Base-by-base conservation (phyloP, 2,113 vertebrate genomes). In the Lophochroa leadbeateri region DNA sequence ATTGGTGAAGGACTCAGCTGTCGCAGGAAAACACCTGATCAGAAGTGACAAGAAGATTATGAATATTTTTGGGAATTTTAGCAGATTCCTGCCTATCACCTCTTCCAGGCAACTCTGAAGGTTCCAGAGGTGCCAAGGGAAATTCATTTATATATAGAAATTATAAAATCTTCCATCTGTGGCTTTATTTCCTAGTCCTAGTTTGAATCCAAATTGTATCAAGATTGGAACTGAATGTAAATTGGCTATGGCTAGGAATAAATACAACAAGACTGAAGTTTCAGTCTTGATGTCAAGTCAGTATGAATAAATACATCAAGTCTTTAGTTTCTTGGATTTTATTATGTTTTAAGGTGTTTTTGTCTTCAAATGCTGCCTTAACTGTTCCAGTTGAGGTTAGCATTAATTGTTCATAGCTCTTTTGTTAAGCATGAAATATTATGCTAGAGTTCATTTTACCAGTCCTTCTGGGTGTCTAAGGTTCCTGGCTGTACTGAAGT, bases 111-210 rank as follows among this genome's bases (percentile, higher is more conserved):
- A 71, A 81, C 15, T 64, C 49, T 75, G 46, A 92, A 92, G 37
- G 28, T 67, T 94, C 64, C 80, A 94, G 46, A 88, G 25, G 47
- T 81, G 76, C n/a, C 72, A 90, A 86, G 64, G 29, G 47, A 97
- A 92, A 95, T 96, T 60, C 60, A 92, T 94, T 94, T 94, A 94
- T 95, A 69, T 75, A 71, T 64, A 63, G 37, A 81, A 92, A 83
- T 78, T 75, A 55, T 39, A 86, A 83, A 83, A 68, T 75, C 35
- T 93, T 88, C 91, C 76, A 89, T 95, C 83, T 97, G 83, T 83
- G 60, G 53, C 35, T 91, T 90, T 69, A 83, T 61, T 94, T 95
- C 28, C 0, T 18, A 50, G 20, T 74, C 68, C 31, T 71, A 75
- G 35, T 39, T 68, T 78, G 77, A 86, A 91, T 86, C 83, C 69